Evolutionary conservation across 2,888 invertebrate species (phyloP), one percentile per base, ranked within the genome.

Genomic region (Tenodera sinensis): DNA sequence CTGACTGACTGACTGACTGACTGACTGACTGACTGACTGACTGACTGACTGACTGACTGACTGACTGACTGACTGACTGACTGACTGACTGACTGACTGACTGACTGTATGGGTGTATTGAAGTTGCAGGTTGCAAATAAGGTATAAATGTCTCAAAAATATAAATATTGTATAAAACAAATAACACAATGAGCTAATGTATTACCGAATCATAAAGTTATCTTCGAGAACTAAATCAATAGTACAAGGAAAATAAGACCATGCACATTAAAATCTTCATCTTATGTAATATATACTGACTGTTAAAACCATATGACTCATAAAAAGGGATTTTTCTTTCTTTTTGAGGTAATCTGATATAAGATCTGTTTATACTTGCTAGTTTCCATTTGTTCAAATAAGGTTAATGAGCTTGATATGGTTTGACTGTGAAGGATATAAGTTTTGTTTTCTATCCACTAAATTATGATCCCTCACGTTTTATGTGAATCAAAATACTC

Each of bases 401-500:
- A 85, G 28, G 20, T 71, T 71, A 54, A 34, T 34, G 84, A 47
- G 27, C 27, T 47, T 42, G 12, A 12, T 42, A 47, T 85, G 14
- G 34, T 27, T 54, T 85, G 28, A 9, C 9, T 86, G 8, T 86
- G 86, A 28, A 25, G 20, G 9, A 86, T n/a, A n/a, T 83, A 34
- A 87, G 3, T 82, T 87, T 42, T 47, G n/a, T 83, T 87, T 81
- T 28, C 20, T 86, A 81, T 81, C 9, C n/a, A 81, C 30, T 87
- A 54, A 81, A 81, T 28, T 87, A 83, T 15, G 9, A 87, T 15
- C 25, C n/a, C 83, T 81, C 34, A 34, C 83, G 83, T 87, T 87
- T 87, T 87, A 42, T 87, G 83, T 83, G 34, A 83, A 34, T 27
- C 87, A n/a, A 87, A 87, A 71, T 87, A 82, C 83, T 87, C 30